Conservation (phyloP, 2,797 vertebrate genomes). For the Heliangelus exortis region DNA sequence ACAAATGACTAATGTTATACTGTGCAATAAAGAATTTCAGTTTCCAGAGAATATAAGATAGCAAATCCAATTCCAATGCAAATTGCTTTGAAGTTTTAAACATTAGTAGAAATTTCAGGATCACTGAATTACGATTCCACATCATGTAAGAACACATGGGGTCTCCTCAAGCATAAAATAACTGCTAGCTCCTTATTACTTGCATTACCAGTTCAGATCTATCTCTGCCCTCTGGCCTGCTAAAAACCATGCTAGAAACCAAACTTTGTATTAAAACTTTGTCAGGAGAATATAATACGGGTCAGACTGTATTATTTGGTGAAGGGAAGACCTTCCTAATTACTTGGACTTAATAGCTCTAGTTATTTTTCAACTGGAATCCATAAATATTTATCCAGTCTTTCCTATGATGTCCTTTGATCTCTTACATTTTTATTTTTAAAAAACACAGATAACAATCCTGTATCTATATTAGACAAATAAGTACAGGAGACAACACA, state of each 20-base stretch:
- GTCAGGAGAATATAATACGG: background rate
- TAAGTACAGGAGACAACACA: background rate
- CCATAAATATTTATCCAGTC: conserved; percentile 21
- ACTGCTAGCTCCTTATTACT: background rate
- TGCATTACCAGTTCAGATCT: conserved; percentile 10
- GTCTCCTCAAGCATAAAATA: background rate
- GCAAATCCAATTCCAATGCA: background rate
- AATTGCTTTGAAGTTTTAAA: conserved; percentile 3
- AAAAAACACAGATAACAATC: conserved; percentile 32
- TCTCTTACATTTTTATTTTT: conserved; percentile 4
- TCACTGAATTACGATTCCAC: background rate
- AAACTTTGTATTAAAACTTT: conserved; percentile 2
- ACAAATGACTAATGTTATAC: background rate
- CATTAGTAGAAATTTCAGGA: background rate
- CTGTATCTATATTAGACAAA: background rate
- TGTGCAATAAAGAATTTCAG: background rate
- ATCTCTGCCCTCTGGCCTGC: background rate
- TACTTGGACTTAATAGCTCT: background rate
- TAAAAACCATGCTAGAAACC: background rate
- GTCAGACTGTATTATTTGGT: background rate
- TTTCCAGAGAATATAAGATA: background rate
- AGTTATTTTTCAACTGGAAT: conserved; percentile 1
- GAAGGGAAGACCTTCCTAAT: conserved; percentile 18
- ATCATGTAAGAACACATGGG: background rate
- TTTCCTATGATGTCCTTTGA: conserved; percentile 38